Percentiles rank a stretch among this genome's conserved stretches.
Evolutionary conservation across 1,140 invertebrate species (phyloP).

Genomic region (Drosophila repletoides): DNA sequence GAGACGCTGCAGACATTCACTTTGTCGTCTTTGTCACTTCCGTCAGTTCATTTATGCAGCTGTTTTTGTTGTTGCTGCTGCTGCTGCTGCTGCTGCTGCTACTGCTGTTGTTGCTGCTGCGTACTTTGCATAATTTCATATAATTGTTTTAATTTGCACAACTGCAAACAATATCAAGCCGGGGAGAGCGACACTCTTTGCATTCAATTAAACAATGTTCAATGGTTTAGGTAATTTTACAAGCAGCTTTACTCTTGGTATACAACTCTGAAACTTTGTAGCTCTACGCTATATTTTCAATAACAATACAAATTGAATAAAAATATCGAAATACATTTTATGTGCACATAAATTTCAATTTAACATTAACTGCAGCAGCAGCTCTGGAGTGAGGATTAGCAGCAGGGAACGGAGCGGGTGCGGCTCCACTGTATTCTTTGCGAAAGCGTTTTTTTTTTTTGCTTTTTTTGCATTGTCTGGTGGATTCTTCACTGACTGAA

Average conservation of each 20-base stretch:
- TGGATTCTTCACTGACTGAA: slow-evolving; percentile 43
- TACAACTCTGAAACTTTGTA: too few relatives aligned
- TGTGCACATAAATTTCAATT: slow-evolving; percentile 66
- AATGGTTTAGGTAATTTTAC: slow-evolving; percentile 47
- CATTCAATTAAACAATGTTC: slow-evolving; percentile 63
- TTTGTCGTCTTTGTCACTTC: slow-evolving; percentile 55
- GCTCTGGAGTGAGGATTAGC: neutral
- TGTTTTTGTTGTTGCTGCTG: slow-evolving; percentile 37
- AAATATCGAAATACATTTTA: slow-evolving; percentile 49
- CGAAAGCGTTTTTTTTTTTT: slow-evolving; percentile 29
- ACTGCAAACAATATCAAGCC: slow-evolving; percentile 65
- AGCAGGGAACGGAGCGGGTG: neutral
- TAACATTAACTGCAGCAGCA: slow-evolving; percentile 44
- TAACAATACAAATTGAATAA: slow-evolving; percentile 64
- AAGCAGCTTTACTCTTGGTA: too few relatives aligned
- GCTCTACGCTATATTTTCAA: slow-evolving; percentile 40
- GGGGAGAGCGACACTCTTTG: slow-evolving; percentile 52
- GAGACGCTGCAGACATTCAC: slow-evolving; percentile 55
- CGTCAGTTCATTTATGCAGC: slow-evolving; percentile 69
- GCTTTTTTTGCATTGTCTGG: slow-evolving; percentile 64
- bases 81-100: slow-evolving; percentile 15
- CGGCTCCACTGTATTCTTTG: slow-evolving; percentile 41
- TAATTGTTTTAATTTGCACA: slow-evolving; percentile 77
- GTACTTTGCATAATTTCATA: slow-evolving; percentile 75
- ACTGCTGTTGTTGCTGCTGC: slow-evolving; percentile 47